phyloP scores from a whole-genome alignment of 2,888 invertebrate species.

The Quadroppia sp. region DNA sequence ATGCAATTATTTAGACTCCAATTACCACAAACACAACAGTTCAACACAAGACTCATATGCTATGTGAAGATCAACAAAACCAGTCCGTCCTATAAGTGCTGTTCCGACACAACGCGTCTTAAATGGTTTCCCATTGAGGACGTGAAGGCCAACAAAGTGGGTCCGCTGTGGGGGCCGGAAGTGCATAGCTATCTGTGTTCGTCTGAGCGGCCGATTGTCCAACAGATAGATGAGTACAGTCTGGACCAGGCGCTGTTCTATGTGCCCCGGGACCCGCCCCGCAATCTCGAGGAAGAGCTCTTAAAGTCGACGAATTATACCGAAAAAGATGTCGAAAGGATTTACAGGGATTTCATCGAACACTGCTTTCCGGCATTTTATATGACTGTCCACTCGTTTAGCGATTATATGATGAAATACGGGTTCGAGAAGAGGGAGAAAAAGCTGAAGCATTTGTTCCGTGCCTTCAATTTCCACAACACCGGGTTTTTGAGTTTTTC shows the following conservation, averaged over 20 bases:
- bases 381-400: conserved; percentile 39
- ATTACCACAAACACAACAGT: conserved; percentile 40
- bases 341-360: conserved; percentile 36
- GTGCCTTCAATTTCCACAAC: conserved; percentile 26
- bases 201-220: no score
- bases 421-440: conserved; percentile 31
- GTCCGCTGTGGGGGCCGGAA: conserved; percentile 43
- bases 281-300: conserved; percentile 39
- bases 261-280: conserved; percentile 40
- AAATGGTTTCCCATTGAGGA: conserved; percentile 35
- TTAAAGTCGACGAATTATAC: conserved; percentile 29
- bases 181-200: conserved; percentile 20
- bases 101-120: conserved; percentile 28
- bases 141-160: conserved; percentile 4
- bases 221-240: neutral
- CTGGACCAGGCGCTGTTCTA: conserved; percentile 29
- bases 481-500: conserved; percentile 14
- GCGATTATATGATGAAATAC: conserved; percentile 40
- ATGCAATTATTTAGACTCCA: conserved; percentile 43
- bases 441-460: conserved; percentile 6
- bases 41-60: conserved; percentile 41
- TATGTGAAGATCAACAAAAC: conserved; percentile 25
- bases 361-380: conserved; percentile 42
- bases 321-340: conserved; percentile 32
- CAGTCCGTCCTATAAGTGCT: conserved; percentile 33